Base-by-base conservation (phyloP, 2,113 vertebrate genomes). In the Condylura cristata region DNA sequence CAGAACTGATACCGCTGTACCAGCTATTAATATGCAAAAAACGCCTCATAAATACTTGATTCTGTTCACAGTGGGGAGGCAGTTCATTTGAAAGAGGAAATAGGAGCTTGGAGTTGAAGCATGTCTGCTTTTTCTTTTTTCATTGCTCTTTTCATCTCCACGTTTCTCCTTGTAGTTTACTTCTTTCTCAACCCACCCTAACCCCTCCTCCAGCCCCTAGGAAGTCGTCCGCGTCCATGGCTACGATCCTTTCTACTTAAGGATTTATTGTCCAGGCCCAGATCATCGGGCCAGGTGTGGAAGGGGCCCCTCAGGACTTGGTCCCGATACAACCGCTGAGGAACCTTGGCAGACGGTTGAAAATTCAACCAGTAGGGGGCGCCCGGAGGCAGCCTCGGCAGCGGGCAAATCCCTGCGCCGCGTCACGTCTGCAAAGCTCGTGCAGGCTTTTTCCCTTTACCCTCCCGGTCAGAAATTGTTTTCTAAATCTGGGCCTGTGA, bases 21-120 rank as follows among this genome's bases (percentile, higher is more conserved):
- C 85, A 66, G 96, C 93, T 96, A 97, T 97, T 97, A 97, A 97
- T 96, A 98, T 97, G 97, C 97, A 97, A 97, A 97, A 97, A 98
- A 96, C 91, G 97, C 96, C 96, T 97, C 96, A 98, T 98, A 97
- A 97, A 98, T 98, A 97, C 97, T 98, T 97, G 97, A 98, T 98
- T 96, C 96, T 84, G 92, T 71, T 96, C 98, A 86, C 98, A 97
- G 97, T 96, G 96, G 97, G 97, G 96, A 96, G 95, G 95, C 94
- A 46, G 94, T 94, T 96, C 97, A 95, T 98, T 97, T 97, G 97
- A 97, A 95, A 97, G 97, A 97, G 97, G 96, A 96, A 97, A 96
- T 96, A 86, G 86, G 92, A 97, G 91, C 87, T 97, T 94, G 95
- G 86, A 93, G 96, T 89, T 97, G 96, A 97, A 97, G 92, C 96